Base-by-base conservation (phyloP, 2,888 invertebrate genomes). In the Hyalella azteca region DNA sequence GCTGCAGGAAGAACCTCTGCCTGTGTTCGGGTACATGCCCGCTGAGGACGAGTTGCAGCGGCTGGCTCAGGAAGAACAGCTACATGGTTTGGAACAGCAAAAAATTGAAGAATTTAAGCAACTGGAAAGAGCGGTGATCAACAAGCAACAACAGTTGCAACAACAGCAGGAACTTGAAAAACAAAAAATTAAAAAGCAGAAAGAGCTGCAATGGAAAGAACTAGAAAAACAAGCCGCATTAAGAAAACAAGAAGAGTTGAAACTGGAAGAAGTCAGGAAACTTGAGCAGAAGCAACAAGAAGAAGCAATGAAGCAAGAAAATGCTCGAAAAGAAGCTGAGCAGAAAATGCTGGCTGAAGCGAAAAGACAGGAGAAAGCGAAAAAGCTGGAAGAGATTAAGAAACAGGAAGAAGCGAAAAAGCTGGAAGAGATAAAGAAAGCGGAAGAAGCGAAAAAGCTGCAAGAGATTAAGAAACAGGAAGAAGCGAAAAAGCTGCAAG, bases 371-470 rank as follows among this genome's bases (percentile, higher is more conserved):
- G 59, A 59, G 26, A 32, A 59, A 59, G 13, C 32, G 2, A 59
- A 32, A 5, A 59, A 29, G 7, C 59, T 3, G 15, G 59, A 26
- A 3, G 59, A 59, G 32, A 15, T 29, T 1, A 78, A 50, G 32
- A 60, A 26, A 39, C 78, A 77, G 40, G 81, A 81, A 26, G 78
- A 81, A 45, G 13, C 75, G 15, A 50, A 39, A 36, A 78, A 45
- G 29, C 80, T 66, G 7, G 48, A 66, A 29, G 78, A 80, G 15
- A 13, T 66, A 39, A 19, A 77, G 41, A 48, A 76, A 73, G 78
- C 73, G 41, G 76, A 78, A 49, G 79, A 82, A 29, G 4, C 54
- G 9, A 54, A 40, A 49, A 41, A 49, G 29, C 54, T 54, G 19
- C 29, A 26, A 3, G 59, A 59, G 7, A 1, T 29, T 26, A 59